Conservation (phyloP, 1,140 invertebrate genomes). For the honey bee (Apis mellifera) region DNA sequence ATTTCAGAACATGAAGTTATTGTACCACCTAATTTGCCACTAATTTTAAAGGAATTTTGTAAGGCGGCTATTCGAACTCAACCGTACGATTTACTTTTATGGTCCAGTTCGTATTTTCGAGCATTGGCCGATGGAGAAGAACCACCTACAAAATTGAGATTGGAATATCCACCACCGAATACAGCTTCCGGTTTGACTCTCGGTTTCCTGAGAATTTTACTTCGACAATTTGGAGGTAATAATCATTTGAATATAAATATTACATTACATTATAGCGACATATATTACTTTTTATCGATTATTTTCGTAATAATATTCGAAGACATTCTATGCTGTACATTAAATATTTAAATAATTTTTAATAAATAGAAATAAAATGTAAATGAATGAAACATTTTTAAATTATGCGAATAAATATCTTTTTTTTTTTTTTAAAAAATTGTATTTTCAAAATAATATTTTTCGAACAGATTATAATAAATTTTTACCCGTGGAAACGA, state of each 20-base stretch:
- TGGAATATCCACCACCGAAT: slow-evolving; percentile 86
- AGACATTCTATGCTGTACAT: not conserved
- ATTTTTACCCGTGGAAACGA: slow-evolving; percentile 67
- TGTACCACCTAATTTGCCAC: slow-evolving; percentile 91
- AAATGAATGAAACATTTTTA: not conserved
- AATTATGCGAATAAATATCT: no score
- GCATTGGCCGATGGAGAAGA: slow-evolving; percentile 85
- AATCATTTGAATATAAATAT: not conserved
- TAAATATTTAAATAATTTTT: not conserved
- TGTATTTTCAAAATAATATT: not conserved
- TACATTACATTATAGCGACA: not conserved
- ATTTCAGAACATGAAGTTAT: slow-evolving; percentile 81
- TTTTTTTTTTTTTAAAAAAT: no score
- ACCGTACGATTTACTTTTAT: slow-evolving; percentile 91
- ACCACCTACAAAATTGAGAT: slow-evolving; percentile 88
- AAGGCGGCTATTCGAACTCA: slow-evolving; percentile 96
- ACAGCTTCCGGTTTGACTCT: slow-evolving; percentile 87
- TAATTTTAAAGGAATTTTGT: slow-evolving; percentile 93
- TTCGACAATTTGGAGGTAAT: slow-evolving; percentile 85
- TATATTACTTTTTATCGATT: not conserved
- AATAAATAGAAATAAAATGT: not conserved
- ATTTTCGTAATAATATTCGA: not conserved
- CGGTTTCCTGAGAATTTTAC: slow-evolving; percentile 89
- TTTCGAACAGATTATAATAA: slow-evolving; percentile 75
- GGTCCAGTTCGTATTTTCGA: slow-evolving; percentile 91